Percentiles rank a stretch among this genome's conserved stretches.
Evolutionary conservation across 2,113 vertebrate genomes (phyloP).

Genomic region (Psilopogon haemacephalus): DNA sequence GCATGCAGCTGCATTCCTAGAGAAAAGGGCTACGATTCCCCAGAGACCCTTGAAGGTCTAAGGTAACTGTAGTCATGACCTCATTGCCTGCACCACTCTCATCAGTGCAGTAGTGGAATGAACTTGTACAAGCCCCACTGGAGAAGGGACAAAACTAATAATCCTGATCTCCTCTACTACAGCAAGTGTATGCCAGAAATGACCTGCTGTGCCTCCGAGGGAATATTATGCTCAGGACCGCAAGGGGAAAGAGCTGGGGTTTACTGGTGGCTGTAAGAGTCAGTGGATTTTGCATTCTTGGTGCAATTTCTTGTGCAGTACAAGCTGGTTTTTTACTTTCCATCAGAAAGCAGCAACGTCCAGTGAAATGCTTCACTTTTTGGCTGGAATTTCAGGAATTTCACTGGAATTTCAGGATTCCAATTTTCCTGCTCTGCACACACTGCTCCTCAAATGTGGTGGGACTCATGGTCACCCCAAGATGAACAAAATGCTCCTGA

Average conservation of each 20-base stretch:
- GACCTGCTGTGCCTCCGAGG: neutral
- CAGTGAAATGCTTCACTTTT: neutral
- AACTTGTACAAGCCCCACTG: conserved; percentile 7
- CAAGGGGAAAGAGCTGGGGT: neutral
- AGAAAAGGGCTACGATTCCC: conserved; percentile 44
- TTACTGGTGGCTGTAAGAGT: neutral
- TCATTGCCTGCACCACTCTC: neutral
- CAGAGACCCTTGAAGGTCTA: conserved; percentile 46
- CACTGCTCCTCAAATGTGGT: neutral
- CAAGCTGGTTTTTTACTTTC: neutral
- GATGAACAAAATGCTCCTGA: neutral
- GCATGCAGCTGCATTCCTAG: conserved; percentile 41
- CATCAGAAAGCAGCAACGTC: neutral
- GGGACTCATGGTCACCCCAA: neutral
- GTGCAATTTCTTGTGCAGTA: neutral
- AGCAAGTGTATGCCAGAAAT: neutral
- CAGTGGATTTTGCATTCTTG: neutral
- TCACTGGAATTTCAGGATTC: neutral
- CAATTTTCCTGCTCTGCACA: neutral
- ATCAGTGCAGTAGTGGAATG: neutral
- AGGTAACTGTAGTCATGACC: conserved; percentile 43
- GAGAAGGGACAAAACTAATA: conserved; percentile 19
- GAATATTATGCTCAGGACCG: neutral
- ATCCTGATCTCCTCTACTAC: neutral
- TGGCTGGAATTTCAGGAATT: too few species aligned